Evolutionary conservation across 2,113 vertebrate genomes (phyloP), one percentile per base, ranked within the genome.

Genomic region (Brachyhypopomus occidentalis): DNA sequence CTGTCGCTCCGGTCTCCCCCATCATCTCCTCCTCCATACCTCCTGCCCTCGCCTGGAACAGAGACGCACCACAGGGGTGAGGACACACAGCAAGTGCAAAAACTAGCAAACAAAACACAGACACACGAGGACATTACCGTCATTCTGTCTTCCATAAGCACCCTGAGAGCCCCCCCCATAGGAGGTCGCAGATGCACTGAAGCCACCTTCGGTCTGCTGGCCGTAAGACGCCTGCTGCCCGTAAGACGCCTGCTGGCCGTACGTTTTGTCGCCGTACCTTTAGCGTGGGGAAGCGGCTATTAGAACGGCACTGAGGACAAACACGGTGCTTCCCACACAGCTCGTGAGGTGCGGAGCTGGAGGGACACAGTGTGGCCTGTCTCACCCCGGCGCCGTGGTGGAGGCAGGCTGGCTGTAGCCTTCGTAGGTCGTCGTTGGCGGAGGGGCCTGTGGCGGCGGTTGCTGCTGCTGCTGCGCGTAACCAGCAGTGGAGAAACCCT

Each of bases 21-120:
- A 27, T 88, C 89, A 6, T 94, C 92, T 60, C 92, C 92, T 60
- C 92, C 92, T 6, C 93, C 92, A 89, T 76, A 94, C 79, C 93
- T 85, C 72, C 89, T 87, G 71, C 87, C 25, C 1, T 95, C 93
- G 80, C 88, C 92, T 94, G 58, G 3, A 5, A 12, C 73, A 11
- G 38, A 7, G 5, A 17, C 20, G 45, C n/a, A n/a, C 45, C 8
- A 14, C 45, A 45, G 41, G 41, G 41, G 41, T 11, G 41, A 11
- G 9, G 9, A 45, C 7, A 38, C 3, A n/a, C n/a, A n/a, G n/a
- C n/a, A n/a, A n/a, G n/a, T n/a, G n/a, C n/a, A n/a, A n/a, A n/a
- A n/a, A n/a, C n/a, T n/a, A n/a, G n/a, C n/a, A n/a, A n/a, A n/a
- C n/a, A n/a, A n/a, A n/a, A n/a, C n/a, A n/a, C n/a, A n/a, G n/a